Conservation (phyloP, 2,113 vertebrate genomes). For the Taxidea taxus region DNA sequence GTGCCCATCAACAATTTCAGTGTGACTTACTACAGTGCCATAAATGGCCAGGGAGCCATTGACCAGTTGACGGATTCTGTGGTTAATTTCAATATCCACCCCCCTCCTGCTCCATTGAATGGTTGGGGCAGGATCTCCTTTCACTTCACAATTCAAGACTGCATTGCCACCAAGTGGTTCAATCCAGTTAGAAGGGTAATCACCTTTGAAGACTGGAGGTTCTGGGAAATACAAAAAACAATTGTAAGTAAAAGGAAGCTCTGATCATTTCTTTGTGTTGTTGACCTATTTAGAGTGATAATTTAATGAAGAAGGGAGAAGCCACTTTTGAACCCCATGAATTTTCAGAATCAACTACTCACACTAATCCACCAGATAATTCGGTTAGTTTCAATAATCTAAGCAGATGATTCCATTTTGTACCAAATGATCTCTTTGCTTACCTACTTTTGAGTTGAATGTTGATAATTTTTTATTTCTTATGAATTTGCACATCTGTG, state of each 20-base stretch:
- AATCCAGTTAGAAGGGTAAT: constrained; percentile 89
- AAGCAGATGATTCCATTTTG: neutral
- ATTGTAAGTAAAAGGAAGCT: neutral
- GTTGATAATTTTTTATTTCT: neutral
- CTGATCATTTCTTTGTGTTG: neutral
- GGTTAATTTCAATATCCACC: constrained; percentile 85
- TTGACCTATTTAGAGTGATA: neutral
- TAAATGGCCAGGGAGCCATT: constrained; percentile 97
- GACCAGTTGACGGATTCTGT: constrained; percentile 90
- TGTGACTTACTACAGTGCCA: constrained; percentile 90
- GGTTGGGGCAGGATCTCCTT: constrained; percentile 92
- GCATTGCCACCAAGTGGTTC: constrained; percentile 94
- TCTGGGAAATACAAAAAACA: constrained; percentile 81
- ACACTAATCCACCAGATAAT: neutral
- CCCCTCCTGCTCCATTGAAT: constrained; percentile 96
- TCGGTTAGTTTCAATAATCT: neutral
- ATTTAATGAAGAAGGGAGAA: neutral
- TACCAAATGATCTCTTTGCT: neutral
- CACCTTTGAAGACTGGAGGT: constrained; percentile 94
- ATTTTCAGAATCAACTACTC: constrained; percentile 3
- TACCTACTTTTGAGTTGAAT: neutral
- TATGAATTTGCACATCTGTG: neutral
- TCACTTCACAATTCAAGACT: constrained; percentile 94
- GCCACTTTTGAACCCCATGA: neutral
- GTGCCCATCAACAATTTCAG: neutral